Percentiles rank a stretch among this genome's conserved stretches.
Conservation (phyloP, 2,797 vertebrate species). For the Leptodactylus fallax region DNA sequence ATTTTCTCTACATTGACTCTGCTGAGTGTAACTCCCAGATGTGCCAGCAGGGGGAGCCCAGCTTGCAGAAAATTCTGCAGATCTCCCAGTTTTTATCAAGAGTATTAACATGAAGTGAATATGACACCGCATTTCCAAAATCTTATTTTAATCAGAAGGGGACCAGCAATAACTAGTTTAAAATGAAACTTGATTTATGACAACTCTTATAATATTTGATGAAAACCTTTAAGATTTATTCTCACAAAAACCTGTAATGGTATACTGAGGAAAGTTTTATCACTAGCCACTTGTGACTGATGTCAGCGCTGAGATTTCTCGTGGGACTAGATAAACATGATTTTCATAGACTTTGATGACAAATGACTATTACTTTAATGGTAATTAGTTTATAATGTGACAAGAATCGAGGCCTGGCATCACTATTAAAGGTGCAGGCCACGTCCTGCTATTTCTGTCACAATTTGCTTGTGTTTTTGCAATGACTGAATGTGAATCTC, state of each 20-base stretch:
- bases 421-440: constrained; percentile 32
- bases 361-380: constrained; percentile 57
- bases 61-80: constrained; percentile 75
- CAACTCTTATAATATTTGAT: constrained; percentile 61
- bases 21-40: constrained; percentile 59
- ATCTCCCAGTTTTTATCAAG: constrained; percentile 67
- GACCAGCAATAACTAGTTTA: constrained; percentile 72
- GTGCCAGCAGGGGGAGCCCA: constrained; percentile 77
- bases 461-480: not conserved
- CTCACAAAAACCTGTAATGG: constrained; percentile 60
- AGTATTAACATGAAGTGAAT: constrained; percentile 62
- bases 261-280: constrained; percentile 51
- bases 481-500: not conserved
- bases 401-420: not conserved
- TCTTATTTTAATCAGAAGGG: constrained; percentile 75
- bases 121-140: constrained; percentile 68
- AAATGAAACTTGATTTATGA: constrained; percentile 75
- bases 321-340: constrained; percentile 53
- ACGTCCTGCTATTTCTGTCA: not conserved
- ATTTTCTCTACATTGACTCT: not conserved
- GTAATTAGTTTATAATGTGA: constrained; percentile 55
- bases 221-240: constrained; percentile 64
- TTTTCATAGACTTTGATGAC: constrained; percentile 45
- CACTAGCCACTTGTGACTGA: constrained; percentile 26
- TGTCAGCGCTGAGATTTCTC: constrained; percentile 43